Conservation (phyloP, 2,113 vertebrate genomes). For the Phainopepla nitens region DNA sequence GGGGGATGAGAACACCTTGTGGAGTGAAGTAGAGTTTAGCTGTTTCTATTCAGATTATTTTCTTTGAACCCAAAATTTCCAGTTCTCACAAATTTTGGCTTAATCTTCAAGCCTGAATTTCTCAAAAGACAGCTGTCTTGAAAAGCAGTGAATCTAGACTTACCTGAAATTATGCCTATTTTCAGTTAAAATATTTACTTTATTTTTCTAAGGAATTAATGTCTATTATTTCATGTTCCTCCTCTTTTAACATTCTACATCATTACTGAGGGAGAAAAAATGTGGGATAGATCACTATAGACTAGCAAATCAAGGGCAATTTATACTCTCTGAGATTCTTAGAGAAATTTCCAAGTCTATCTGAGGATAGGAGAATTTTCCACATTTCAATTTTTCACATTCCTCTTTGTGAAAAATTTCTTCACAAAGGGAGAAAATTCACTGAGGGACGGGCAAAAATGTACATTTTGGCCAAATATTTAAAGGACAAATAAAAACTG, state of each 20-base stretch:
- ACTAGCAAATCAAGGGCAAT: neutral
- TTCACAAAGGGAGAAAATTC: neutral
- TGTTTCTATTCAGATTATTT: neutral
- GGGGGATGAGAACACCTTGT: neutral
- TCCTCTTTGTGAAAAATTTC: neutral
- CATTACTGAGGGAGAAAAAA: neutral
- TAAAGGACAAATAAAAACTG: neutral
- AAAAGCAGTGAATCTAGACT: neutral
- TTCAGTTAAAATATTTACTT: neutral
- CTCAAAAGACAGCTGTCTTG: neutral
- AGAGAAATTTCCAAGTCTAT: neutral
- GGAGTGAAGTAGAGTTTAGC: neutral
- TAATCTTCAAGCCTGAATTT: neutral
- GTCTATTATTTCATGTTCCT: neutral
- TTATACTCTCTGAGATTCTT: neutral
- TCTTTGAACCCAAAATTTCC: neutral
- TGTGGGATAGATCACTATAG: neutral
- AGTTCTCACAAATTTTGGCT: neutral
- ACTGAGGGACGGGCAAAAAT: fast-evolving
- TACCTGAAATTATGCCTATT: neutral
- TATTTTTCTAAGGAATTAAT: neutral
- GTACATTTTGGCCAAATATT: neutral
- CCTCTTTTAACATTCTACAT: neutral
- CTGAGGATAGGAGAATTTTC: neutral
- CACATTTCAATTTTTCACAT: neutral